Conservation (phyloP, 2,888 invertebrate genomes). For the Pilophorus perplexus region DNA sequence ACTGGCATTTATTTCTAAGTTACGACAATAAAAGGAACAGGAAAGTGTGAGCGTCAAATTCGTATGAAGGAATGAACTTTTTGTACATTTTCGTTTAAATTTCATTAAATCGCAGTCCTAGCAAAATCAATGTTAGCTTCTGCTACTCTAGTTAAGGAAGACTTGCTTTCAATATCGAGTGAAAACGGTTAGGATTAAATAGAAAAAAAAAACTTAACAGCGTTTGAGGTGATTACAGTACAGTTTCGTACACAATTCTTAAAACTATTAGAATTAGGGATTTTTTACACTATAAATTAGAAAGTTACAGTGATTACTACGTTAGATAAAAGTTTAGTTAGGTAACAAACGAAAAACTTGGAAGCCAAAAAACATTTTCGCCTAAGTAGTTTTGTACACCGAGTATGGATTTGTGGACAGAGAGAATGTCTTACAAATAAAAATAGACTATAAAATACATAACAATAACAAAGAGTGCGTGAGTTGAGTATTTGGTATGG, state of each 20-base stretch:
- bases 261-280: conserved; percentile 9
- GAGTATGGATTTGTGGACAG: too few species aligned
- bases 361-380: too few species aligned
- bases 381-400: conserved; percentile 7
- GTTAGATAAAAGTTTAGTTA: conserved; percentile 15
- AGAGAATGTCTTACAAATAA: conserved; percentile 8
- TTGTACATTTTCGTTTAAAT: neutral
- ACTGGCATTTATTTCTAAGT: conserved; percentile 3
- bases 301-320: neutral
- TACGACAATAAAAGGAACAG: conserved; percentile 1
- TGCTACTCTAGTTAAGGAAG: conserved; percentile 10
- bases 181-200: too few species aligned
- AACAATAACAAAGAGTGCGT: conserved; percentile 21
- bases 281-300: conserved; percentile 5
- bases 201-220: neutral
- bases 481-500: conserved; percentile 22
- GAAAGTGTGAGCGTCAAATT: conserved; percentile 13
- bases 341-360: conserved; percentile 15
- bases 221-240: too few species aligned
- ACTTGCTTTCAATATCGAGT: conserved; percentile 7
- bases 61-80: neutral
- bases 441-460: conserved; percentile 24
- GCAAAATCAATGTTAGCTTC: conserved; percentile 5
- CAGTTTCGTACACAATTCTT: too few species aligned
- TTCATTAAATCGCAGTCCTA: too few species aligned